These are phyloP conservation scores for Toxotes lorentzi DNA, from an alignment of 2,797 vertebrate species.

Conservation along the genomic window DNA sequence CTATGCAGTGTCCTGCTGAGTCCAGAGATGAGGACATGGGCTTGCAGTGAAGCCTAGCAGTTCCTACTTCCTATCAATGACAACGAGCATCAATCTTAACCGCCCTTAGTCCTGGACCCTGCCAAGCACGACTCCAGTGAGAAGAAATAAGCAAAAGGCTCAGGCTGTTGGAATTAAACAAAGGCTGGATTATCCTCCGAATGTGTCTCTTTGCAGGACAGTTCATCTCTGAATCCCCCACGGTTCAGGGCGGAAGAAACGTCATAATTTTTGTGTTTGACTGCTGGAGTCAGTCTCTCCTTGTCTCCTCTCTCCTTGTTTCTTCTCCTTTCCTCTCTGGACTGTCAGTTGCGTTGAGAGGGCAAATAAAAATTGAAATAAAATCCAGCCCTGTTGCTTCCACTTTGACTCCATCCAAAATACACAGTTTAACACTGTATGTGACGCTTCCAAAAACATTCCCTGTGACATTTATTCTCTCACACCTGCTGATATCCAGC, in stretches of 20 bases:
- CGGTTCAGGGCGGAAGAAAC: constrained; percentile 59
- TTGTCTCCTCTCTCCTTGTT: constrained; percentile 1
- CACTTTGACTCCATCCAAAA: constrained; percentile 37
- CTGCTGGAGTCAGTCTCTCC: constrained; percentile 27
- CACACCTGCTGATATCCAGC: constrained; percentile 66
- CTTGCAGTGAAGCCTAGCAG: constrained; percentile 92
- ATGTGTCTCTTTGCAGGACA: constrained; percentile 69
- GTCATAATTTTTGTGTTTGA: constrained; percentile 46
- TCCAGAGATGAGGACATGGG: constrained; percentile 89
- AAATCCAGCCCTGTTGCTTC: constrained; percentile 44
- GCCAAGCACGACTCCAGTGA: constrained; percentile 71
- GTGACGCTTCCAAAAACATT: constrained; percentile 48
- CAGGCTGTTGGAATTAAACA: constrained; percentile 84
- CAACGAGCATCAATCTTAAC: constrained; percentile 94
- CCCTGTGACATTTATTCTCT: constrained; percentile 57
- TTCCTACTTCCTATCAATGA: constrained; percentile 93
- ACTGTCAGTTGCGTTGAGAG: constrained; percentile 36
- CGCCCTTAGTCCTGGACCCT: constrained; percentile 83
- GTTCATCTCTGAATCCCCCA: constrained; percentile 71
- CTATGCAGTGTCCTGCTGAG: constrained; percentile 92
- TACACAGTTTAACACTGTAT: constrained; percentile 34
- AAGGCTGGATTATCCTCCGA: constrained; percentile 87
- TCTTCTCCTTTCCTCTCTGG: constrained; percentile 7
- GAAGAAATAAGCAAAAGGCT: constrained; percentile 58
- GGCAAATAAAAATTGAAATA: constrained; percentile 53